These are phyloP conservation scores for Ptychodera flava DNA, from an alignment of 35 echinoderm and acorn worm genomes.

Conservation along the genomic window DNA sequence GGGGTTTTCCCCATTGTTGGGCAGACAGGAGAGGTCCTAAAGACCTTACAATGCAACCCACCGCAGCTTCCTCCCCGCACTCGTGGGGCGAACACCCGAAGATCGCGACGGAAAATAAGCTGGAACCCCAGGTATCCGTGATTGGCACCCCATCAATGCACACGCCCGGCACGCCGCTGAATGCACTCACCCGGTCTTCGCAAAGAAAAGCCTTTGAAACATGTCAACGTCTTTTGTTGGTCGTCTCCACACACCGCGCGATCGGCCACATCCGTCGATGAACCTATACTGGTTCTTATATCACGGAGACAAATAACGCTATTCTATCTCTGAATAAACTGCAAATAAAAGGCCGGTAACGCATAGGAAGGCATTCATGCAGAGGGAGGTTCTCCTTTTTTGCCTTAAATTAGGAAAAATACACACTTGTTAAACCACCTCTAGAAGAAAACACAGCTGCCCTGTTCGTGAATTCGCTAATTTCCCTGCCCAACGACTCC, in stretches of 20 bases:
- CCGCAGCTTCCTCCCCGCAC: too few relatives aligned
- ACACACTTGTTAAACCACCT: not conserved
- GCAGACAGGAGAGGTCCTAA: too few relatives aligned
- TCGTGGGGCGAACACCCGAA: not conserved
- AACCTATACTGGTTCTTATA: not conserved
- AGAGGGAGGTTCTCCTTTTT: not conserved
- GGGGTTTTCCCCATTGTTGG: too few relatives aligned
- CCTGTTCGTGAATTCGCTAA: not conserved
- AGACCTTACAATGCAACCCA: too few relatives aligned
- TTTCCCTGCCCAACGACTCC: not conserved
- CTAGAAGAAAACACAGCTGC: not conserved
- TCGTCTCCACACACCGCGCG: not conserved
- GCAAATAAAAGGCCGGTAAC: not conserved
- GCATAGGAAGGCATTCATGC: not conserved
- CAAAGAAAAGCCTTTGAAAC: not conserved
- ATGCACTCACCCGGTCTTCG: not conserved
- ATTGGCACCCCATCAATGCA: not conserved
- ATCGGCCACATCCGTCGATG: not conserved
- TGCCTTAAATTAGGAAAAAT: not conserved
- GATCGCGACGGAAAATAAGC: not conserved
- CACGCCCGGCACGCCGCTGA: not conserved
- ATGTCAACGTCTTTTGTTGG: not conserved
- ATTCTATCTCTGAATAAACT: not conserved
- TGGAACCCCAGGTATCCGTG: not conserved
- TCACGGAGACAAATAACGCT: not conserved